Base-by-base conservation (phyloP, 2,113 vertebrate genomes). In the Charadrius vociferus region DNA sequence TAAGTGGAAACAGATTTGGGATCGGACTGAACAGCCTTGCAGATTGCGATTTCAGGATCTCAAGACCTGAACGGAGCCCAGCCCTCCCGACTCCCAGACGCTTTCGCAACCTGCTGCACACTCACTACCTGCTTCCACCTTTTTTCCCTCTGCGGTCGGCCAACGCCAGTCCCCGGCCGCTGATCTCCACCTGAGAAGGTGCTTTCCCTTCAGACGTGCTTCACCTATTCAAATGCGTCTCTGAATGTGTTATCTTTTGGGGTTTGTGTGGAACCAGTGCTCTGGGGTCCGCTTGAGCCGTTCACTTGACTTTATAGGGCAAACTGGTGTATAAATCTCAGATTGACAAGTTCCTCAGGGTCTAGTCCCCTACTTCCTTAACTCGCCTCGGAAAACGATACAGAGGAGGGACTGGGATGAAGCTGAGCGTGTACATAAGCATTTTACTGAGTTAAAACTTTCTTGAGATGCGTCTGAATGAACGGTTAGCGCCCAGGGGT, bases 91-190 rank as follows among this genome's bases (percentile, higher is more conserved):
- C 32, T 26, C 53, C 43, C 37, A 15, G 62, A 5, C 11, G 1
- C 18, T 24, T 30, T 7, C 1, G 0, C 12, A 24, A 12, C 6
- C 34, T 15, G 74, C 85, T 53, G 27, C 11, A 0, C 0, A 14
- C 39, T 45, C 11, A 8, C 36, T n/a, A 10, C 50, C 67, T 24
- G 29, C 49, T n/a, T 23, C 16, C 1, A 4, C 30, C 50, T 19
- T 20, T 29, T 59, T 59, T 11, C 30, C 53, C 58, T 43, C 58
- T 56, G 66, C 41, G 10, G n/a, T 6, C 56, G 67, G 39, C 55
- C 65, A 53, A 7, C 22, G 3, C 34, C 56, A 37, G 47, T 9
- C 37, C 14, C 74, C 9, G 3, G 50, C 63, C 34, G 27, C 85
- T 34, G 37, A 53, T 27, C 32, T 19, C 45, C 24, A 6, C 22